Base-by-base conservation (phyloP, 2,797 vertebrate species). In the Columba guinea region DNA sequence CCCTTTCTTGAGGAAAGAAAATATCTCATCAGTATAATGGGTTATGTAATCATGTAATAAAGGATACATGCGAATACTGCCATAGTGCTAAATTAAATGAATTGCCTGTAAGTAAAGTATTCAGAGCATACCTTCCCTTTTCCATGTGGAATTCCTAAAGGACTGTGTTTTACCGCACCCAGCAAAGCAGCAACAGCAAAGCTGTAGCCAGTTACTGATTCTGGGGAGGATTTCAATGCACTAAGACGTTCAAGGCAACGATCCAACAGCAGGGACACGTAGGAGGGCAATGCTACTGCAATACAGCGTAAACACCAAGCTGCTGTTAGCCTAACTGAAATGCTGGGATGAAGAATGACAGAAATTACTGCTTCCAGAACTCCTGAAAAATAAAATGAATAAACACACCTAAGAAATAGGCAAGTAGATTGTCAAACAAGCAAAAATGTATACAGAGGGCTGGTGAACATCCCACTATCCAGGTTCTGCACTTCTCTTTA, bases 261-360 rank as follows among this genome's bases (percentile, higher is more conserved):
- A 73, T 99, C 98, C 95, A 99, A 95, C 65, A 99, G 98, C 19
- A 97, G 92, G 2, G 98, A 98, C 46, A 98, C 95, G 34, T 98
- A 98, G 84, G 98, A 98, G 4, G 99, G 99, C 92, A 98, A 90
- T 1, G 99, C 99, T 62, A 98, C 87, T 22, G 98, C 98, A 68
- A 99, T 80, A 77, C 98, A 99, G 92, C 97, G 98, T 55, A 99
- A 96, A 74, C 99, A 99, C 99, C 99, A 99, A 16, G 99, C 98
- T 34, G 99, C 98, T 4, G 98, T 98, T 71, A 99, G 97, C 20
- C 98, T 98, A n/a, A 98, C 99, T 4, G 98, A 97, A 58, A 97
- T 19, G 52, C 96, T 98, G 19, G 98, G 98, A 78, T 99, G 99
- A 52, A 98, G 95, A 87, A 98, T 97, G 94, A 99, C 95, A 23